A percentile compares a stretch with the other conserved stretches of the same genome.
Evolutionary conservation across 2,113 vertebrate species (phyloP).

Genomic region (Hymenochirus boettgeri): DNA sequence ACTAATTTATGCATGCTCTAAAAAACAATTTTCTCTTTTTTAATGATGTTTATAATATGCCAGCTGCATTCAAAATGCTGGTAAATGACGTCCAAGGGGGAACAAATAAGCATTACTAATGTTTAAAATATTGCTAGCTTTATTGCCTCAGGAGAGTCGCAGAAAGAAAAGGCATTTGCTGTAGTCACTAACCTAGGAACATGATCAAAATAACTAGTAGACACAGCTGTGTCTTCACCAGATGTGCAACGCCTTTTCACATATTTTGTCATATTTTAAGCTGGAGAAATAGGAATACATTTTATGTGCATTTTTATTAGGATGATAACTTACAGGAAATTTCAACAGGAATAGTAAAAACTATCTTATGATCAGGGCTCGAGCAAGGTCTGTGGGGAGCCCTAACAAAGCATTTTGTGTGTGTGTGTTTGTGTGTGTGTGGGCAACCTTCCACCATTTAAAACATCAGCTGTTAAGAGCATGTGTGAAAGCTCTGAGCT

Average conservation of each 20-base stretch:
- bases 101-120: slow-evolving; percentile 27
- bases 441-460: too few species aligned
- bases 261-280: slow-evolving; percentile 16
- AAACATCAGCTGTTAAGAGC: too few species aligned
- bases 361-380: too few species aligned
- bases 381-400: too few species aligned
- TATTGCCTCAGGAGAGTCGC: slow-evolving; percentile 29
- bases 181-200: neutral
- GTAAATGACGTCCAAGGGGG: slow-evolving; percentile 28
- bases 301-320: too few species aligned
- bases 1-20: neutral
- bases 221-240: slow-evolving; percentile 35
- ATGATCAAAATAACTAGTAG: neutral
- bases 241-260: slow-evolving; percentile 4
- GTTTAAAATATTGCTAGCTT: slow-evolving; percentile 10
- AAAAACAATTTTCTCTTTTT: slow-evolving; percentile 40
- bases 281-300: too few species aligned
- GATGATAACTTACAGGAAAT: too few species aligned
- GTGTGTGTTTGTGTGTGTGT: too few species aligned
- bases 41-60: slow-evolving; percentile 17
- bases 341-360: too few species aligned
- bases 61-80: slow-evolving; percentile 19
- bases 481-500: too few species aligned
- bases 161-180: slow-evolving; percentile 18
- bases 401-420: too few species aligned